Evolutionary conservation across 2,888 invertebrate genomes (phyloP), one percentile per base, ranked within the genome.

Genomic region (Agonopterix heracliana): DNA sequence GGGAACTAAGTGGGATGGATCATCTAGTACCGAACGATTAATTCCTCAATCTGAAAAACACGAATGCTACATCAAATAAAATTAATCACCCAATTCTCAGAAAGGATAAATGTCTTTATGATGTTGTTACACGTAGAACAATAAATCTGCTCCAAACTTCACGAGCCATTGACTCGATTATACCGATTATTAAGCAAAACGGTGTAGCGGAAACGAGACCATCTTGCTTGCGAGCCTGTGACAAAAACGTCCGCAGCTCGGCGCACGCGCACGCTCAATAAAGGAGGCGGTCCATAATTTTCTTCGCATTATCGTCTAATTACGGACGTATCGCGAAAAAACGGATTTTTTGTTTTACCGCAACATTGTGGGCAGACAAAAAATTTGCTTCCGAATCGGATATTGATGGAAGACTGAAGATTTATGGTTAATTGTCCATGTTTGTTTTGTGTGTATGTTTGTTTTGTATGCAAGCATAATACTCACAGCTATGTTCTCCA

Each of bases 121-220:
- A 42, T 49, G 36, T 34, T 46, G 50, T 46, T 44, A 40, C 40
- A 11, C 17, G 17, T 26, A 26, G 52, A 48, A 46, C 61, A 64
- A 78, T 76, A 75, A 74, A 74, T 75, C 69, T 59, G 48, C 57
- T 46, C 54, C 54, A 50, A 58, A 58, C 64, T 63, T 66, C 61
- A 70, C 72, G 78, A 65, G 62, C 71, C 61, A 69, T 62, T 66
- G 72, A 56, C 61, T 61, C 76, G 64, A 80, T 81, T 79, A 81
- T 71, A 77, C 67, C 69, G 74, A 74, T 79, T 75, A 77, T 78
- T 78, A 76, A 78, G 64, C 71, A 76, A 72, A 71, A 75, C 72
- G 61, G 5, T 7, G 26, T 26, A 55, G 65, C 70, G 78, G 81
- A 78, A 82, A 79, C 70, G 72, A 74, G 78, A 81, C 71, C 74